Conservation (phyloP, 1,140 invertebrate genomes). For the Papilio aristodemus region DNA sequence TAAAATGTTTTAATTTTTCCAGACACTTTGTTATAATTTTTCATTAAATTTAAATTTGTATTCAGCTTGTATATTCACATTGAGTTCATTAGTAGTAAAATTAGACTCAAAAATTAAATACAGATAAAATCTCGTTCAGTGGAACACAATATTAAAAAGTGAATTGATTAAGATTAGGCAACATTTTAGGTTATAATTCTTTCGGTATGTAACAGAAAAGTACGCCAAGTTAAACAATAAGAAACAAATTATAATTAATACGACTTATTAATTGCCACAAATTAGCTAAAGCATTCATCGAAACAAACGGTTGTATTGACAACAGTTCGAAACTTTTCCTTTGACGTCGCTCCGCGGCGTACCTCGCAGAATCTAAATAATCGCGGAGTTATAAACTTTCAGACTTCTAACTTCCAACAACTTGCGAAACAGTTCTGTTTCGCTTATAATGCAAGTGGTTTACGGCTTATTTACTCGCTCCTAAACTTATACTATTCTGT, state of each 20-base stretch:
- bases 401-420: constrained; percentile 53
- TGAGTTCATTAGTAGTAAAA: no score
- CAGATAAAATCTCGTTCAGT: no score
- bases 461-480: constrained; percentile 34
- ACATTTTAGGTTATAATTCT: background rate
- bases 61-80: no score
- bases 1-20: no score
- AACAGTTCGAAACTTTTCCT: constrained; percentile 64
- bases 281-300: constrained; percentile 42
- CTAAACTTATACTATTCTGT: constrained; percentile 13
- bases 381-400: constrained; percentile 56
- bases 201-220: background rate
- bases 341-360: constrained; percentile 53
- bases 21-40: no score
- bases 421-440: constrained; percentile 51
- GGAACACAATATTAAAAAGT: no score
- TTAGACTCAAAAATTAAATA: no score
- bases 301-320: constrained; percentile 51
- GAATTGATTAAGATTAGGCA: background rate
- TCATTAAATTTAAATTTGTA: no score
- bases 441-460: constrained; percentile 44
- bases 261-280: constrained; percentile 30
- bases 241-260: constrained; percentile 19
- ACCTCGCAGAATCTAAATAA: constrained; percentile 62
- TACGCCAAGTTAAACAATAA: background rate